Evolutionary conservation across 2,888 invertebrate species (phyloP), one percentile per base, ranked within the genome.

Genomic region (Papilio protenor): DNA sequence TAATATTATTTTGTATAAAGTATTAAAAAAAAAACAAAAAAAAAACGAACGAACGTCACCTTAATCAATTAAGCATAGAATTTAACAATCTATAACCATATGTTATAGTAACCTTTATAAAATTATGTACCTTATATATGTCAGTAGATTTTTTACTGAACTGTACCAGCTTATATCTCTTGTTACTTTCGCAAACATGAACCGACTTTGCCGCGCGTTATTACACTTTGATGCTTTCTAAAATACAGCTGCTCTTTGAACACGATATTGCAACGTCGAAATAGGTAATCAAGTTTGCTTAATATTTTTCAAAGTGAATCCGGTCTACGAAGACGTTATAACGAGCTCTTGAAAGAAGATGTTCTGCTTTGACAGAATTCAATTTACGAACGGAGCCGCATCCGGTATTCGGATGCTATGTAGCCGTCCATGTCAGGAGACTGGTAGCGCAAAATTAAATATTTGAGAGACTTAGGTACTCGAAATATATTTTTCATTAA

Each of bases 211-310:
- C 10, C 59, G 71, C 59, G 71, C 74, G 74, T 73, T 71, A 74
- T 73, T 72, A 75, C 72, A 80, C 79, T 64, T 61, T 27, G 27
- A 23, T 73, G 77, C 80, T 40, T 73, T 23, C 45, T 81, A 81
- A 80, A 77, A 74, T 40, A 49, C 64, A 74, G 55, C 64, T 12
- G 64, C 14, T 74, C 23, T 75, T 75, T 55, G 66, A 40, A 66
- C 52, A 66, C 33, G 47, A 61, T 71, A 76, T 71, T 59, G 49
- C 23, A 76, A 76, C 18, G 18, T 21, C 6, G 66, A 23, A 70
- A 70, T 70, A 33, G 14, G 47, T 23, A 23, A 8, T 69, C 21
- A 27, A 69, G 45, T 75, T 49, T 64, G 21, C 14, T 74, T 59
- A 55, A 75, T 21, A 75, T 69, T 55, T 66, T 66, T 40, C 52